A percentile compares a stretch with the other conserved stretches of the same genome.
Evolutionary conservation across 2,888 invertebrate species (phyloP).

Genomic region (Schizaphis graminum): DNA sequence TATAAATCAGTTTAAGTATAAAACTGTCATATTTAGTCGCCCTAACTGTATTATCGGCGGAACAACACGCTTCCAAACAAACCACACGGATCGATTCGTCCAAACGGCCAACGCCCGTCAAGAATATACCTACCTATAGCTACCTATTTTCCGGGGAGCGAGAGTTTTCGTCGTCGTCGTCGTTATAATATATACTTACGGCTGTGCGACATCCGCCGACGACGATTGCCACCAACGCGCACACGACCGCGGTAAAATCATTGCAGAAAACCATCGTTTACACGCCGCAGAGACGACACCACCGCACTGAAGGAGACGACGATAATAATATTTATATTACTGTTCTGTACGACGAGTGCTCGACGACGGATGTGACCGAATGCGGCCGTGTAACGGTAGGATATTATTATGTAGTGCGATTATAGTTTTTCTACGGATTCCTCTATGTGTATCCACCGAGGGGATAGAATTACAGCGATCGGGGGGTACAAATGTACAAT

Average conservation of each 20-base stretch:
- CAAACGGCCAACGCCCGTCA: background rate
- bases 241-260: background rate
- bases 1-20: background rate
- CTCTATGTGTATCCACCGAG: background rate
- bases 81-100: background rate
- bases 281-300: background rate
- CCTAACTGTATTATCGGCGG: background rate
- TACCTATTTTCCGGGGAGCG: background rate
- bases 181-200: background rate
- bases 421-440: constrained; percentile 31
- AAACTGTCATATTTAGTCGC: background rate
- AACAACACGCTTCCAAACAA: background rate
- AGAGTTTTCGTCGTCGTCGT: background rate
- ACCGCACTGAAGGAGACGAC: background rate
- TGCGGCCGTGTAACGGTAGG: background rate
- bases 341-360: background rate
- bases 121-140: background rate
- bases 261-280: background rate
- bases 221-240: background rate
- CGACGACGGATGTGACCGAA: background rate
- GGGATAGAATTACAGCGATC: background rate
- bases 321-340: background rate
- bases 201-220: background rate
- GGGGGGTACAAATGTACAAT: background rate
- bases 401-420: background rate